These are phyloP conservation scores for Lycorma delicatula DNA, from an alignment of 1,140 invertebrate genomes.

Conservation along the genomic window DNA sequence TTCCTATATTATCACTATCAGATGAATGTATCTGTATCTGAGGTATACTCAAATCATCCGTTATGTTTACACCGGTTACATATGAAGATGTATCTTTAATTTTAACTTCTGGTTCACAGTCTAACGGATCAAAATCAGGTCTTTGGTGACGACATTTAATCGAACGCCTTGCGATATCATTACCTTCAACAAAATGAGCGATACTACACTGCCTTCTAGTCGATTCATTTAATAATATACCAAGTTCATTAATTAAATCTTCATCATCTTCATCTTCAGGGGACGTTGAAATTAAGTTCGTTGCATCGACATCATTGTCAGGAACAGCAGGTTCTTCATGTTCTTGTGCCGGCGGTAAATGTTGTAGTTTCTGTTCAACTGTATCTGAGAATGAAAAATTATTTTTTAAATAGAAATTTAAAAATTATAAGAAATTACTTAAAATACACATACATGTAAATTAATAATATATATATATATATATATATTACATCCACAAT, in stretches of 20 bases:
- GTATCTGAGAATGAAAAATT: too few relatives aligned
- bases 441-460: too few relatives aligned
- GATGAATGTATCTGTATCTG: slow-evolving; percentile 17
- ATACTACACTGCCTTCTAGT: slow-evolving; percentile 21
- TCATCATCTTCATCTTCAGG: slow-evolving; percentile 32
- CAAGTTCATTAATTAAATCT: slow-evolving; percentile 23
- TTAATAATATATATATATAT: too few relatives aligned
- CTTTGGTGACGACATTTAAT: slow-evolving; percentile 37
- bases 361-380: too few relatives aligned
- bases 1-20: slow-evolving; percentile 22
- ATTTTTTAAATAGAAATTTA: too few relatives aligned
- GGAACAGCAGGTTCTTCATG: background rate
- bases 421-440: too few relatives aligned
- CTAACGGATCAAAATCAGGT: slow-evolving; percentile 24
- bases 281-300: slow-evolving; percentile 31
- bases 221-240: slow-evolving; percentile 4
- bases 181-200: slow-evolving; percentile 65
- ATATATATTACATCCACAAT: too few relatives aligned
- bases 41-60: slow-evolving; percentile 8
- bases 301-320: slow-evolving; percentile 24
- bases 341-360: too few relatives aligned
- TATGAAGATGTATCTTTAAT: background rate
- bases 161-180: slow-evolving; percentile 65
- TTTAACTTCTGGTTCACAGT: slow-evolving; percentile 18
- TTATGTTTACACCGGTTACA: too few relatives aligned